phyloP scores from a whole-genome alignment of 2,888 invertebrate genomes.

The Lycocerus yunnanus region DNA sequence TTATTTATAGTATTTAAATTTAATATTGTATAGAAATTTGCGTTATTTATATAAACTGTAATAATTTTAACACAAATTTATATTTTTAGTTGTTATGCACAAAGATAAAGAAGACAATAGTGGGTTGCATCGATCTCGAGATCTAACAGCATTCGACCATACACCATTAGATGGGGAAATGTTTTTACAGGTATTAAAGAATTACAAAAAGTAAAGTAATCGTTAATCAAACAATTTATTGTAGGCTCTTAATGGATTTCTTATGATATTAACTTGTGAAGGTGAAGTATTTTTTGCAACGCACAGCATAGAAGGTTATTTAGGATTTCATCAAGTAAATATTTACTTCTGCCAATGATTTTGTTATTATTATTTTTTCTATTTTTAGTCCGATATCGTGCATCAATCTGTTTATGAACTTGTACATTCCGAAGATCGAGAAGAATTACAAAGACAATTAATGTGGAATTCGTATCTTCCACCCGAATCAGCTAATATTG shows the following conservation, averaged over 20 bases:
- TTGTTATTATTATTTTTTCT: background rate
- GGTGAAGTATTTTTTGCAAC: slow-evolving; percentile 99
- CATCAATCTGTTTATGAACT: slow-evolving; percentile 99
- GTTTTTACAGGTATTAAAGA: slow-evolving; percentile 82
- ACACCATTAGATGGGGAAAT: slow-evolving; percentile 91
- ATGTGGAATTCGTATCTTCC: slow-evolving; percentile 94
- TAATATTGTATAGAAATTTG: background rate
- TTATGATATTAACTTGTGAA: slow-evolving; percentile 97
- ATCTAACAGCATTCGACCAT: slow-evolving; percentile 86
- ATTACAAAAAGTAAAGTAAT: background rate
- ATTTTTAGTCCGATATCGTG: slow-evolving; percentile 95
- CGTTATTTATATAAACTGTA: background rate
- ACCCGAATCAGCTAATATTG: slow-evolving; percentile 74
- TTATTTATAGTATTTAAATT: too few species aligned
- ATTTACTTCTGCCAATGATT: background rate
- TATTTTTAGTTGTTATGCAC: slow-evolving; percentile 78
- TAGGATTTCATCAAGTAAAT: slow-evolving; percentile 99
- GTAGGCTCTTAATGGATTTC: slow-evolving; percentile 98
- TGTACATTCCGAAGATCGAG: slow-evolving; percentile 98
- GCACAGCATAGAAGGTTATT: slow-evolving; percentile 98
- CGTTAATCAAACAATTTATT: slow-evolving; percentile 48
- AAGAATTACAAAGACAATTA: slow-evolving; percentile 93
- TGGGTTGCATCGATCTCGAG: slow-evolving; percentile 71
- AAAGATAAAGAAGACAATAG: slow-evolving; percentile 84
- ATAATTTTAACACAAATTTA: background rate